Conservation (phyloP, 2,797 vertebrate species). For the Lacerta agilis region DNA sequence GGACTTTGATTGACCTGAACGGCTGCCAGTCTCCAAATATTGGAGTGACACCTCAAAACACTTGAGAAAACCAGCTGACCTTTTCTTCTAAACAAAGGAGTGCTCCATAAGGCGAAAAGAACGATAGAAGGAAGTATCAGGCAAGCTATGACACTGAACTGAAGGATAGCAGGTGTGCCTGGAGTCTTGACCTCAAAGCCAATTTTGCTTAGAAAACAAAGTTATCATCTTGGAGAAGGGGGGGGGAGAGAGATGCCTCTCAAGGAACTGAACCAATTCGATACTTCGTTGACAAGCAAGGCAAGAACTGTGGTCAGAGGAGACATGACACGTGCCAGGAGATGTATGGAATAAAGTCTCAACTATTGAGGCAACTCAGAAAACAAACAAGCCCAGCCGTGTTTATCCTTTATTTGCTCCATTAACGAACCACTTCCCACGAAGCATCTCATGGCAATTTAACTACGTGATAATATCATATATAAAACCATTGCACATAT, state of each 20-base stretch:
- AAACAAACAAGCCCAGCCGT: too few species aligned
- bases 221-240: background rate
- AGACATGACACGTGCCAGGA: conserved; percentile 1
- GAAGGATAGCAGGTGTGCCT: conserved; percentile 2
- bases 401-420: too few species aligned
- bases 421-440: too few species aligned
- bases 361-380: conserved; percentile 22
- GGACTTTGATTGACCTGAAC: conserved; percentile 17
- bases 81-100: background rate
- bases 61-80: background rate
- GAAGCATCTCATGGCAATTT: too few species aligned
- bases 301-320: background rate
- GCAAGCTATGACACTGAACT: background rate
- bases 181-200: conserved; percentile 10
- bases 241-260: background rate
- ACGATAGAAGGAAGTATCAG: background rate
- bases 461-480: too few species aligned
- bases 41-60: background rate
- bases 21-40: background rate
- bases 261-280: background rate
- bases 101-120: background rate
- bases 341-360: conserved; percentile 10
- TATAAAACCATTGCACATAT: too few species aligned
- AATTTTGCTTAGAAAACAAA: background rate
- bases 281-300: background rate